Conservation (phyloP, 2,113 vertebrate species). For the Microcebus lehilahytsara region DNA sequence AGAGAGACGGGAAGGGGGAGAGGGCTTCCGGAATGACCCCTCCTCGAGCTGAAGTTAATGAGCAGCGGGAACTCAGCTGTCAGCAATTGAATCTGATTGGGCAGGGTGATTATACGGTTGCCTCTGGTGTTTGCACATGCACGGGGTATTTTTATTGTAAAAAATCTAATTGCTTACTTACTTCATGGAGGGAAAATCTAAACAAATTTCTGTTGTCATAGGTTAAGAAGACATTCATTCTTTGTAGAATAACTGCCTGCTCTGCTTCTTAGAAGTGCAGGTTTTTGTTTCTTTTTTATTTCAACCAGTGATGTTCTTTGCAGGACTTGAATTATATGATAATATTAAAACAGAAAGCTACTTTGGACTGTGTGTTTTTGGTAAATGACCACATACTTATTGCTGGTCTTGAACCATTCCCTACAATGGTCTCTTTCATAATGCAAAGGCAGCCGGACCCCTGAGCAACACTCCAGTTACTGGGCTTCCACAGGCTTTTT, state of each 20-base stretch:
- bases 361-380: not conserved
- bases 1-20: constrained; percentile 79
- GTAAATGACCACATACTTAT: not conserved
- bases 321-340: constrained; percentile 11
- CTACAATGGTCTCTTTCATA: constrained; percentile 57
- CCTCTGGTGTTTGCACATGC: constrained; percentile 89
- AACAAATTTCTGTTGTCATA: constrained; percentile 83
- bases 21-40: constrained; percentile 88
- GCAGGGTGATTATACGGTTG: constrained; percentile 92
- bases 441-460: not conserved
- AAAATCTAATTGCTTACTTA: constrained; percentile 90
- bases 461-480: not conserved
- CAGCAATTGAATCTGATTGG: constrained; percentile 90
- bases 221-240: constrained; percentile 83
- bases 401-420: not conserved
- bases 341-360: constrained; percentile 22
- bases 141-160: constrained; percentile 91
- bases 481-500: not conserved
- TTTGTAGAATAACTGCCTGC: constrained; percentile 78
- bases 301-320: constrained; percentile 56
- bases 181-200: constrained; percentile 84
- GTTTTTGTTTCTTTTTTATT: constrained; percentile 79
- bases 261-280: constrained; percentile 72
- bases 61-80: constrained; percentile 83
- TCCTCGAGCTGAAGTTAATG: constrained; percentile 86